phyloP scores from a whole-genome alignment of 2,113 vertebrate genomes.

The Ailuropoda melanoleuca region DNA sequence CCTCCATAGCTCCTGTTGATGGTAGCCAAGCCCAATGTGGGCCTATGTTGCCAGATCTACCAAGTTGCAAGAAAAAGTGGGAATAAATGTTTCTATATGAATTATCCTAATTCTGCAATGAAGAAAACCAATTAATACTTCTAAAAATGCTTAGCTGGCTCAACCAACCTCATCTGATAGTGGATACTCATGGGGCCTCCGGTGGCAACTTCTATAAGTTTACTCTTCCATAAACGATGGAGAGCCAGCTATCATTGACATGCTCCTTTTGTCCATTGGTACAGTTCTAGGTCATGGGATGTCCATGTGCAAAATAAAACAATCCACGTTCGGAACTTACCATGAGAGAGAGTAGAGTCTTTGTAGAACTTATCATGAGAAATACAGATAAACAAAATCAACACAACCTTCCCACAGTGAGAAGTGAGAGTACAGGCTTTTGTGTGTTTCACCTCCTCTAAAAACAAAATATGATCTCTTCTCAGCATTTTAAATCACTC shows the following conservation, averaged over 20 bases:
- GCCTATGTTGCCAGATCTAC: neutral
- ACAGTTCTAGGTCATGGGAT: neutral
- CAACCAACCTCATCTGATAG: neutral
- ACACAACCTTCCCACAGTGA: neutral
- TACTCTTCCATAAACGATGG: neutral
- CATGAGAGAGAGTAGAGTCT: neutral
- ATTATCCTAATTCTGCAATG: neutral
- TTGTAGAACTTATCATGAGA: neutral
- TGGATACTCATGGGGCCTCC: neutral
- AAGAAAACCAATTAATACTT: neutral
- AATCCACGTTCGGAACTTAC: neutral
- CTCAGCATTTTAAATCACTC: neutral
- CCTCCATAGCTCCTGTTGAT: neutral
- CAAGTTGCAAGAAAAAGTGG: neutral
- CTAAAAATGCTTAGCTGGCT: neutral
- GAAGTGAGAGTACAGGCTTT: neutral
- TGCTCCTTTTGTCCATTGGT: neutral
- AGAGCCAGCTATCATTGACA: neutral
- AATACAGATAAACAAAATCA: neutral
- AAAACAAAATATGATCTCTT: neutral
- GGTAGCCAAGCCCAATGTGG: neutral
- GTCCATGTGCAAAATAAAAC: neutral
- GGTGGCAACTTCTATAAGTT: neutral
- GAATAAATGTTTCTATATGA: neutral
- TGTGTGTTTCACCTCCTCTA: neutral